Evolutionary conservation across 1,140 invertebrate species (phyloP).

Genomic region (Ceratina calcarata): DNA sequence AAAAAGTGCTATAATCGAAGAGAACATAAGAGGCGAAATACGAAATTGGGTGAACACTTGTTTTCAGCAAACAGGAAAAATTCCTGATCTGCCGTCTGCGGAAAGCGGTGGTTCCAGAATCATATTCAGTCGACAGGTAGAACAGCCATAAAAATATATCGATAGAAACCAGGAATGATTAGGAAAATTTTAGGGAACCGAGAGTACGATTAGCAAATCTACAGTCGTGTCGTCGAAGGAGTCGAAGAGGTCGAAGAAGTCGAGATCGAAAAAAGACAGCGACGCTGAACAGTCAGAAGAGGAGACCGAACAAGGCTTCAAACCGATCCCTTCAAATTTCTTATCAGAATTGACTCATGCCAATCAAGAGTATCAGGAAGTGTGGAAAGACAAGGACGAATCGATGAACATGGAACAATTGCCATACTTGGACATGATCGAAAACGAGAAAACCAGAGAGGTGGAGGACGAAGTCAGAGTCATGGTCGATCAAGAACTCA

Average conservation of each 20-base stretch:
- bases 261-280: conserved; percentile 77
- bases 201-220: conserved; percentile 88
- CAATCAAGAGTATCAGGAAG: conserved; percentile 83
- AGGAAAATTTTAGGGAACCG: conserved; percentile 80
- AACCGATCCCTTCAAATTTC: conserved; percentile 80
- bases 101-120: conserved; percentile 92
- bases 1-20: conserved; percentile 85
- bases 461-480: conserved; percentile 92
- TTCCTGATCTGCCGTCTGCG: conserved; percentile 94
- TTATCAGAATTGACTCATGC: conserved; percentile 78
- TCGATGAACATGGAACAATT: conserved; percentile 84
- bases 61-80: conserved; percentile 90
- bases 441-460: conserved; percentile 89
- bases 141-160: too few species aligned
- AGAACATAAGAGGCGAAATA: conserved; percentile 92
- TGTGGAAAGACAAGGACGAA: conserved; percentile 92
- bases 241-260: conserved; percentile 86
- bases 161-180: too few species aligned
- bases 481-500: conserved; percentile 92
- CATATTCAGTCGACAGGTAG: conserved; percentile 88
- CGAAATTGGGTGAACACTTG: conserved; percentile 91
- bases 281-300: conserved; percentile 82
- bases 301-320: conserved; percentile 82
- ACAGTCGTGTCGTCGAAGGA: conserved; percentile 88
- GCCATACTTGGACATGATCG: conserved; percentile 91